A percentile compares a stretch with the other conserved stretches of the same genome.
These are phyloP conservation scores for Habrosyne pyritoides DNA, from an alignment of 2,888 invertebrate species.

Conservation along the genomic window DNA sequence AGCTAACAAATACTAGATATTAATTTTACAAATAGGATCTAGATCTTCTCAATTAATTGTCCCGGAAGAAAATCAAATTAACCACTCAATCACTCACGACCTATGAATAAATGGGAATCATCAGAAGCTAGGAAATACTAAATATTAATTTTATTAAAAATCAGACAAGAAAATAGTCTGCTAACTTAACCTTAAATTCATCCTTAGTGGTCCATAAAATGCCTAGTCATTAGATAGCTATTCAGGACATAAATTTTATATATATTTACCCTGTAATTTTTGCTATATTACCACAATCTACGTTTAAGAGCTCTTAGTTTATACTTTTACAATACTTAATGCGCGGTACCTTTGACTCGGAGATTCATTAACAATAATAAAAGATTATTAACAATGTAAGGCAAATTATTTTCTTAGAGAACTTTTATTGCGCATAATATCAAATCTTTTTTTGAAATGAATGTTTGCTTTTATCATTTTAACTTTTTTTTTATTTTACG, in stretches of 20 bases:
- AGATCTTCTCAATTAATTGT: too few relatives aligned
- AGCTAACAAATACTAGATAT: too few relatives aligned
- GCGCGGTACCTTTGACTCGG: conserved; percentile 45
- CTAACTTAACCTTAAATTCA: not conserved
- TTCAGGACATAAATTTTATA: conserved; percentile 25
- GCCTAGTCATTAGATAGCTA: not conserved
- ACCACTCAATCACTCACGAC: too few relatives aligned
- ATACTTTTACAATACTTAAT: conserved; percentile 66
- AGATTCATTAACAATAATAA: conserved; percentile 48
- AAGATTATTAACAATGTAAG: conserved; percentile 46
- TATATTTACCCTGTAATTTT: conserved; percentile 40
- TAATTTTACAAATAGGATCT: too few relatives aligned
- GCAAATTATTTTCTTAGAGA: conserved; percentile 32
- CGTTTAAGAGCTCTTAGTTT: conserved; percentile 37
- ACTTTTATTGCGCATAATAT: conserved; percentile 28
- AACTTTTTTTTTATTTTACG: conserved; percentile 16
- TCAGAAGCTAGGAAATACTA: not conserved
- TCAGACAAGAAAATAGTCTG: not conserved
- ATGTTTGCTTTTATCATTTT: conserved; percentile 19
- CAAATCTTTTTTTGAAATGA: conserved; percentile 20
- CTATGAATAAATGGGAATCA: too few relatives aligned
- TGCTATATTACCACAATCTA: conserved; percentile 43
- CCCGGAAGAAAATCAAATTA: too few relatives aligned
- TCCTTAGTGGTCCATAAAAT: not conserved
- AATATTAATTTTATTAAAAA: not conserved